phyloP scores from a whole-genome alignment of 2,113 vertebrate genomes.

The Phyllopteryx taeniolatus region DNA sequence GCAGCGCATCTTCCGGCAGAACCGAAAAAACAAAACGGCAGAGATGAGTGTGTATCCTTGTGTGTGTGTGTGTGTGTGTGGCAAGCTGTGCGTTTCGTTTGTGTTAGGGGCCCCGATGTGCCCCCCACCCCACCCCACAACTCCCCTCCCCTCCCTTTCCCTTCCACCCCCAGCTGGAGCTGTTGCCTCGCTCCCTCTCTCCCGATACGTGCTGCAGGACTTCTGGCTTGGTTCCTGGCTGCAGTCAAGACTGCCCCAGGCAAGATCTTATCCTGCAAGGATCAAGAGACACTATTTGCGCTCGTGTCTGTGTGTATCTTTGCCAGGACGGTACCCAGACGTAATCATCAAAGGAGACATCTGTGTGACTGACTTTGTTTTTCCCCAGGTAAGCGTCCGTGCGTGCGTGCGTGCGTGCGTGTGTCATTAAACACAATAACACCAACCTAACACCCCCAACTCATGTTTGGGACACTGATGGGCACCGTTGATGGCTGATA shows the following conservation, averaged over 20 bases:
- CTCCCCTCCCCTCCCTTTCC: conserved; percentile 7
- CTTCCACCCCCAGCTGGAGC: conserved; percentile 35
- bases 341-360: conserved; percentile 72
- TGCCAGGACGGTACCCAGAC: conserved; percentile 62
- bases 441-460: conserved; percentile 37
- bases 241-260: conserved; percentile 68
- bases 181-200: conserved; percentile 31
- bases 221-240: conserved; percentile 66
- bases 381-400: conserved; percentile 50
- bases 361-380: conserved; percentile 54
- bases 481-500: conserved; percentile 41
- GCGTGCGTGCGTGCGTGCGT: conserved; percentile 14
- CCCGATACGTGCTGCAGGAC: conserved; percentile 59
- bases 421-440: conserved; percentile 48
- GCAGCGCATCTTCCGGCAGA: conserved; percentile 24
- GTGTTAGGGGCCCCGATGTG: conserved; percentile 19
- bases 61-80: neutral
- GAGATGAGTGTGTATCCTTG: conserved; percentile 4
- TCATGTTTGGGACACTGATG: conserved; percentile 41
- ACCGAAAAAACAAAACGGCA: conserved; percentile 16
- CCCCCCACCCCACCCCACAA: conserved; percentile 1
- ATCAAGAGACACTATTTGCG: conserved; percentile 69
- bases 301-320: conserved; percentile 55
- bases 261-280: conserved; percentile 74
- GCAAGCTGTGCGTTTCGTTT: conserved; percentile 2